Percentiles rank a stretch among this genome's conserved stretches.
These are phyloP conservation scores for Charanyca ferruginea DNA, from an alignment of 2,888 invertebrate species.

Conservation along the genomic window DNA sequence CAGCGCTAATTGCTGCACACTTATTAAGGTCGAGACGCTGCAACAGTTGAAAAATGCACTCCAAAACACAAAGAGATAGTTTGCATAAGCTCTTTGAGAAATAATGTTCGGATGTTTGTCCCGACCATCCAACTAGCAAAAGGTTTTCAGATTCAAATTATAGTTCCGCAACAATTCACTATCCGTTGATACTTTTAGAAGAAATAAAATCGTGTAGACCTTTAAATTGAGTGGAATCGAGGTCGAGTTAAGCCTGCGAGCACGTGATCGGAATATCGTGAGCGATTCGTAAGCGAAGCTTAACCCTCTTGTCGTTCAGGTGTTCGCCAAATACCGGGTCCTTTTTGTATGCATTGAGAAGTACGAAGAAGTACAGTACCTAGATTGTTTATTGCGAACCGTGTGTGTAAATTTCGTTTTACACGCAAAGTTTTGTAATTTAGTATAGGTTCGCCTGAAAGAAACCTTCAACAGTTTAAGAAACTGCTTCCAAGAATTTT, in stretches of 20 bases:
- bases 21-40: slow-evolving; percentile 80
- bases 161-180: slow-evolving; percentile 50
- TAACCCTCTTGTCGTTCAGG: slow-evolving; percentile 64
- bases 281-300: slow-evolving; percentile 54
- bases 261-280: slow-evolving; percentile 73
- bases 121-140: slow-evolving; percentile 20
- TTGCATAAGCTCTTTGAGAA: slow-evolving; percentile 53
- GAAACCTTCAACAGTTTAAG: slow-evolving; percentile 6
- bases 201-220: slow-evolving; percentile 75
- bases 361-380: slow-evolving; percentile 26
- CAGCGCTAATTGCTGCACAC: slow-evolving; percentile 79
- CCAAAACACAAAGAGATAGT: slow-evolving; percentile 64
- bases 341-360: slow-evolving; percentile 73
- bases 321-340: slow-evolving; percentile 65
- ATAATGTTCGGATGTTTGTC: slow-evolving; percentile 52
- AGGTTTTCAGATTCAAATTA: slow-evolving; percentile 47
- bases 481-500: slow-evolving; percentile 18
- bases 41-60: slow-evolving; percentile 77
- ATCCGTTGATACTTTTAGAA: slow-evolving; percentile 66
- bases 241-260: slow-evolving; percentile 71
- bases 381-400: slow-evolving; percentile 67
- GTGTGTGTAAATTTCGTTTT: slow-evolving; percentile 64
- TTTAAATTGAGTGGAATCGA: slow-evolving; percentile 77
- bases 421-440: slow-evolving; percentile 49
- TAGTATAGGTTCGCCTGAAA: slow-evolving; percentile 21